Conservation (phyloP, 2,113 vertebrate genomes). For the Callopanchax toddi region DNA sequence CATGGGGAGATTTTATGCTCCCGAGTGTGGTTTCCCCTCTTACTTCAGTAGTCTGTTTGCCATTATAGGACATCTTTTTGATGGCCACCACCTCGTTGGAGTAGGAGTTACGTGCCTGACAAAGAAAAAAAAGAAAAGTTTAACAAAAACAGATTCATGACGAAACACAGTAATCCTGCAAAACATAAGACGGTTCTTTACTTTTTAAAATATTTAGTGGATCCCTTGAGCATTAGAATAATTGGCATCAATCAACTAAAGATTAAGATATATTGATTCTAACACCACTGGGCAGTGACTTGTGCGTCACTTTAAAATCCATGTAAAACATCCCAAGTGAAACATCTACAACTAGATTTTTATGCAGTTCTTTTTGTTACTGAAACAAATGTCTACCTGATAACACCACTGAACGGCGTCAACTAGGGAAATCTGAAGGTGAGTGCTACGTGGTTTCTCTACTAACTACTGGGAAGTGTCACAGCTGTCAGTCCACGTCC, state of each 20-base stretch:
- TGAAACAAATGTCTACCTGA: conserved; percentile 20
- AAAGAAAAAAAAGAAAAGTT: conserved; percentile 5
- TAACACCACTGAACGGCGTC: conserved; percentile 2
- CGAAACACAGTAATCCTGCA: not conserved
- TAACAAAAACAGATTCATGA: not conserved
- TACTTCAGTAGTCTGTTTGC: conserved; percentile 97
- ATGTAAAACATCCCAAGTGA: not conserved
- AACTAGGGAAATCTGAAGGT: conserved; percentile 25
- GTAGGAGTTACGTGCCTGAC: conserved; percentile 94
- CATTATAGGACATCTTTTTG: conserved; percentile 99
- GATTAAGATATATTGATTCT: too few species aligned
- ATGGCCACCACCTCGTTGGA: conserved; percentile 98
- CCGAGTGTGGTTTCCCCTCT: conserved; percentile 43
- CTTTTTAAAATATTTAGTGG: too few species aligned
- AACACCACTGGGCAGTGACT: not conserved
- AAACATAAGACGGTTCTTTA: too few species aligned
- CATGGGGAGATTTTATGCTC: not conserved
- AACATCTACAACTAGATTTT: conserved; percentile 10
- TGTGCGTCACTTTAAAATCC: not conserved
- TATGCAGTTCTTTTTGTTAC: too few species aligned
- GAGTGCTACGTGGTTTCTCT: conserved; percentile 14
- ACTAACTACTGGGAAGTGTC: conserved; percentile 24
- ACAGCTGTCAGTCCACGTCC: conserved; percentile 27
- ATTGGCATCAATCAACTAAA: too few species aligned
- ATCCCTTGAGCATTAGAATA: too few species aligned